Conservation (phyloP, 2,888 invertebrate genomes). For the Tryphoninae sp. region DNA sequence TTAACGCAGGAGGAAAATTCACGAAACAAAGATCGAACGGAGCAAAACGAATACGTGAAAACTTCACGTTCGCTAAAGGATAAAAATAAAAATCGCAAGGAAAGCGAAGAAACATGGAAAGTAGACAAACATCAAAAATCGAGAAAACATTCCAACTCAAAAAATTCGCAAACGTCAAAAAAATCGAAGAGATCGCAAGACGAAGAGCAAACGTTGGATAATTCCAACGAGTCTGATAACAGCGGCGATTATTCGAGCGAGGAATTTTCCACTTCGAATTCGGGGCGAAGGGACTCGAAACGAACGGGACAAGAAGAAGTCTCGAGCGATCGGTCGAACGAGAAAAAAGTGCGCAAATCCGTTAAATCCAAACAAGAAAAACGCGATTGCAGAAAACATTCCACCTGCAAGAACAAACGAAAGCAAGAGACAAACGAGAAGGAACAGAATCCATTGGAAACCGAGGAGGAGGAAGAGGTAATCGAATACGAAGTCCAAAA, state of each 20-base stretch:
- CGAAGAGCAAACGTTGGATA: background rate
- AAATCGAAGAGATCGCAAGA: constrained; percentile 5
- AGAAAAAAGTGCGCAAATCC: background rate
- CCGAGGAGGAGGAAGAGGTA: constrained; percentile 33
- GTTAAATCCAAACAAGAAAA: constrained; percentile 9
- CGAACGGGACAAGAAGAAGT: constrained; percentile 59
- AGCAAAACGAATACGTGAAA: constrained; percentile 13
- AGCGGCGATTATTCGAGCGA: constrained; percentile 19
- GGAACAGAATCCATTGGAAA: constrained; percentile 7
- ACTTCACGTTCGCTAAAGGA: constrained; percentile 46
- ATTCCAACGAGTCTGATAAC: constrained; percentile 6
- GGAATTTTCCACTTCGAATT: constrained; percentile 27
- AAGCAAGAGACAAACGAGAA: constrained; percentile 18
- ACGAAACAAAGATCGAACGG: background rate
- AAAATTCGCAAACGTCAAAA: constrained; percentile 8
- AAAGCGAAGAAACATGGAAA: constrained; percentile 25
- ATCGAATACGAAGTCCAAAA: constrained; percentile 46
- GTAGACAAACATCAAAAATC: background rate
- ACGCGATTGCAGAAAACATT: constrained; percentile 21
- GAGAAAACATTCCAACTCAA: constrained; percentile 13
- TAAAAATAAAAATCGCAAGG: constrained; percentile 43
- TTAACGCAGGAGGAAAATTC: constrained; percentile 3
- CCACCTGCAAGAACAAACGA: constrained; percentile 62
- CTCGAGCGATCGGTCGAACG: constrained; percentile 46
- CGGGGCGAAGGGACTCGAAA: constrained; percentile 51